These are phyloP conservation scores for Stictonetta naevosa DNA, from an alignment of 2,113 vertebrate species.

Conservation along the genomic window DNA sequence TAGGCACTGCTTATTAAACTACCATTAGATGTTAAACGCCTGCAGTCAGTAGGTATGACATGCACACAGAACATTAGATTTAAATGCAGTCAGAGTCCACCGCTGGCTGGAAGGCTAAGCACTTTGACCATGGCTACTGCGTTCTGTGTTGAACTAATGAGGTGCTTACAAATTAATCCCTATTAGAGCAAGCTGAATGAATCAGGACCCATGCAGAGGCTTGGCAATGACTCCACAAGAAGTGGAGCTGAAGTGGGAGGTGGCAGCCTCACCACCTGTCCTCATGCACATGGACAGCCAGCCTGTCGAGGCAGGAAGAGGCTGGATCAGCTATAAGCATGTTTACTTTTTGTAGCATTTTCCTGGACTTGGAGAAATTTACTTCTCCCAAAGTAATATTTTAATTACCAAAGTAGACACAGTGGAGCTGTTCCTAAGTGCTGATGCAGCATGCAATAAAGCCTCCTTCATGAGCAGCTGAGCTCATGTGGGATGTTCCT, in stretches of 20 bases:
- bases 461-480: not conserved
- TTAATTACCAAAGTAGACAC: constrained; percentile 21
- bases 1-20: not conserved
- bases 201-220: not conserved
- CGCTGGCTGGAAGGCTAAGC: not conserved
- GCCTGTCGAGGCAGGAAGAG: not conserved
- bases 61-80: not conserved
- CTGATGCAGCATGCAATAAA: not conserved
- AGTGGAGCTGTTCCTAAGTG: not conserved
- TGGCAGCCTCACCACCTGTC: not conserved
- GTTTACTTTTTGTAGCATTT: not conserved
- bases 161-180: constrained; percentile 23
- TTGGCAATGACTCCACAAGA: not conserved
- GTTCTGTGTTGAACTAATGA: not conserved
- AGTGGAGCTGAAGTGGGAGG: not conserved
- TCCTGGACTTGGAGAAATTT: not conserved
- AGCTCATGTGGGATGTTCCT: not conserved
- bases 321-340: not conserved
- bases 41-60: not conserved
- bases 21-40: not conserved
- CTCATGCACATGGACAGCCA: not conserved
- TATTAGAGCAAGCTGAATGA: not conserved
- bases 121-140: not conserved
- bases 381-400: constrained; percentile 18
- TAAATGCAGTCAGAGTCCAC: not conserved